phyloP scores from a whole-genome alignment of 2,888 invertebrate species.

The Catocala sponsa region DNA sequence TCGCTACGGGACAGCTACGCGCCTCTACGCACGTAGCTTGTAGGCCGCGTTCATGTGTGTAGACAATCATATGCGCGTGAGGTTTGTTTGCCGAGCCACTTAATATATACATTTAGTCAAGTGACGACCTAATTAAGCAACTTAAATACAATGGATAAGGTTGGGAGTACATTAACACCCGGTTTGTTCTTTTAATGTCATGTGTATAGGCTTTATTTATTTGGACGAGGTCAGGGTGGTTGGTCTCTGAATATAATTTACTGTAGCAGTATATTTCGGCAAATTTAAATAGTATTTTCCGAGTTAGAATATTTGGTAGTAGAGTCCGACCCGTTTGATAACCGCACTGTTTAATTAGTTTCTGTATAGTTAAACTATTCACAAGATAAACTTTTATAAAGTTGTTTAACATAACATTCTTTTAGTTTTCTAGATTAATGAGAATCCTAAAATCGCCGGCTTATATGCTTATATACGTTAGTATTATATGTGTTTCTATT shows the following conservation, averaged over 20 bases:
- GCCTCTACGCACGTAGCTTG: slow-evolving; percentile 67
- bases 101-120: slow-evolving; percentile 8
- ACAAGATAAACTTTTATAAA: slow-evolving; percentile 20
- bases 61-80: slow-evolving; percentile 52
- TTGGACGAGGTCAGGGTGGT: too few species aligned
- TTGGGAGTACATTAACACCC: slow-evolving; percentile 1
- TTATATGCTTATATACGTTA: too few species aligned
- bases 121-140: slow-evolving; percentile 1
- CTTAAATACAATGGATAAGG: slow-evolving; percentile 4
- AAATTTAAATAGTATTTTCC: background rate
- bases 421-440: slow-evolving; percentile 2
- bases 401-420: slow-evolving; percentile 16
- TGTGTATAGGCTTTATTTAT: too few species aligned
- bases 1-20: slow-evolving; percentile 59
- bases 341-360: slow-evolving; percentile 37
- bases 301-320: background rate
- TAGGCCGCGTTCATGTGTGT: slow-evolving; percentile 61
- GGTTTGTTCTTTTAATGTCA: background rate
- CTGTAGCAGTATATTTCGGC: too few species aligned
- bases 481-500: too few species aligned
- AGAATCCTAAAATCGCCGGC: too few species aligned
- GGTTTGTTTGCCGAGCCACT: slow-evolving; percentile 15
- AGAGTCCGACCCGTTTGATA: slow-evolving; percentile 7
- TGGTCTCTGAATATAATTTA: too few species aligned
- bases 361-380: slow-evolving; percentile 20